A percentile compares a stretch with the other conserved stretches of the same genome.
These are phyloP conservation scores for Oreochromis aureus DNA, from an alignment of 2,113 vertebrate species.

Conservation along the genomic window DNA sequence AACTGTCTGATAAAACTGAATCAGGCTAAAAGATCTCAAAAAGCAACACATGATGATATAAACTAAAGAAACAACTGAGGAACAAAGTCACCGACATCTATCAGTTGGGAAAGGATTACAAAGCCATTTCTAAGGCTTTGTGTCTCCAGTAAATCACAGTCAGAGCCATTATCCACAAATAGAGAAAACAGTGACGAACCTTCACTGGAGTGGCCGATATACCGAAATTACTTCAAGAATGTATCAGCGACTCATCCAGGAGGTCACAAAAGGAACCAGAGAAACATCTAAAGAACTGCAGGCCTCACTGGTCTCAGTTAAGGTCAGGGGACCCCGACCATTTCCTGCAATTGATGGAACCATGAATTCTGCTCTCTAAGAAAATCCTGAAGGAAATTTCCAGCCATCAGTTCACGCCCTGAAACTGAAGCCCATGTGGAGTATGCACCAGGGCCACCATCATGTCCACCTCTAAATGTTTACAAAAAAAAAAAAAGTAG, in stretches of 20 bases:
- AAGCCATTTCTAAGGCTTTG: not conserved
- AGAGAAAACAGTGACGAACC: not conserved
- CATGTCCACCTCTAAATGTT: no score
- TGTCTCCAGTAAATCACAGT: not conserved
- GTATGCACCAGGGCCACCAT: no score
- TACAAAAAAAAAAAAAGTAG: not conserved
- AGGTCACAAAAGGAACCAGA: not conserved
- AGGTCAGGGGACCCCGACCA: no score
- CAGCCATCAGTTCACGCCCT: no score
- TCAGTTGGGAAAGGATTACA: not conserved
- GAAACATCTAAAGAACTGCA: not conserved
- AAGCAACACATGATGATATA: not conserved
- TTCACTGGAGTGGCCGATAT: not conserved
- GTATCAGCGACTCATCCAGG: not conserved
- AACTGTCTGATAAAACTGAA: not conserved
- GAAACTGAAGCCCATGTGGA: no score
- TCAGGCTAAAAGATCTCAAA: not conserved
- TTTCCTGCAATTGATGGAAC: no score
- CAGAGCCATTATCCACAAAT: not conserved
- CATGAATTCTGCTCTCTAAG: no score
- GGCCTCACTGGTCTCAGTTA: not conserved
- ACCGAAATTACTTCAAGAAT: accelerated
- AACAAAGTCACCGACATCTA: not conserved
- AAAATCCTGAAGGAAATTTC: no score
- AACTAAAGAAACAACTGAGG: not conserved